These are phyloP conservation scores for Rhynchomys soricoides DNA, from an alignment of 2,113 vertebrate species.

Conservation along the genomic window DNA sequence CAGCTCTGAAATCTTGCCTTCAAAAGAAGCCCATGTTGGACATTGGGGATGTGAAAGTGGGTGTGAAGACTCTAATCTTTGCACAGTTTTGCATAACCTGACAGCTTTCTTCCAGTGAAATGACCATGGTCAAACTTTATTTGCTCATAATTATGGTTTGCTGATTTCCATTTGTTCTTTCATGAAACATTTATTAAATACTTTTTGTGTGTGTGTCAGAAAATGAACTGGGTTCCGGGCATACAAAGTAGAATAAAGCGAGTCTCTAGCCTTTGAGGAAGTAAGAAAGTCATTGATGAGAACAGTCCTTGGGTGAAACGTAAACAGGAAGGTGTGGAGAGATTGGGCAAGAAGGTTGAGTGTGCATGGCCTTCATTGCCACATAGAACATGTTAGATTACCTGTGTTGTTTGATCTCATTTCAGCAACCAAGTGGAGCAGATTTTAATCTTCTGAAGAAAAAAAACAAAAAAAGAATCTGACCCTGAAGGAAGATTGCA, in stretches of 20 bases:
- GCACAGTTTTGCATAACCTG: not conserved
- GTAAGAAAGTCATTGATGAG: not conserved
- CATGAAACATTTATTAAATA: conserved; percentile 44
- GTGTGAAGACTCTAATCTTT: not conserved
- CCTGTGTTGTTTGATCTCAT: not conserved
- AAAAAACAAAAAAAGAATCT: conserved; percentile 18
- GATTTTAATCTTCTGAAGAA: conserved; percentile 12
- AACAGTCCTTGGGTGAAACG: not conserved
- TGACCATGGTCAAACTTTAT: conserved; percentile 43
- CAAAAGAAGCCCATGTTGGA: conserved; percentile 53
- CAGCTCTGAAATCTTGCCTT: conserved; percentile 68
- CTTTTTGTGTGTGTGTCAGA: not conserved
- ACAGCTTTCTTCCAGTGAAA: conserved; percentile 51
- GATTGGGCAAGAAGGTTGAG: not conserved
- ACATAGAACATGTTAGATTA: not conserved
- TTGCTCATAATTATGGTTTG: conserved; percentile 51
- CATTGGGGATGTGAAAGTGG: not conserved
- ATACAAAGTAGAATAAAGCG: not conserved
- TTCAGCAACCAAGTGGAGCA: not conserved
- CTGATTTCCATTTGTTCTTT: conserved; percentile 65
- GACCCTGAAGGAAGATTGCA: not conserved
- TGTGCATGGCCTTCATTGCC: not conserved
- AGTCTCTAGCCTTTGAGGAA: not conserved
- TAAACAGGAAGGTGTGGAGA: not conserved
- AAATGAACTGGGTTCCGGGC: not conserved